Evolutionary conservation across 2,113 vertebrate genomes (phyloP).

Genomic region (Datnioides undecimradiatus): DNA sequence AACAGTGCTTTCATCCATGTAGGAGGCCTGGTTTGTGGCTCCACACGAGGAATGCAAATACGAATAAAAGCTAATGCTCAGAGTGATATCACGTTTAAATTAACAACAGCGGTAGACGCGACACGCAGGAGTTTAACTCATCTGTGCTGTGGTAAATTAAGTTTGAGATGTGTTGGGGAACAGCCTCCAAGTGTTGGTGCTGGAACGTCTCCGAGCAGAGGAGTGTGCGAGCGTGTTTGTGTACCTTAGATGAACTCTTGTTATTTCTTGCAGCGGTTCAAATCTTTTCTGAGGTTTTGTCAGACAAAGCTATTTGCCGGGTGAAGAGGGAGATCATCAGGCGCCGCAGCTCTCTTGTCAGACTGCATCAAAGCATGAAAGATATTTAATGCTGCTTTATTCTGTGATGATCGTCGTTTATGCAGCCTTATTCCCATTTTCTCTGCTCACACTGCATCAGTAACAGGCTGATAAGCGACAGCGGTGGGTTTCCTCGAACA

Average conservation of each 20-base stretch:
- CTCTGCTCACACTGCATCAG: background rate
- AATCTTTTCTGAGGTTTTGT: background rate
- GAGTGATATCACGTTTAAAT: constrained; percentile 54
- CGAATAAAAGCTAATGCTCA: constrained; percentile 33
- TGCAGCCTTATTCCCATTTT: background rate
- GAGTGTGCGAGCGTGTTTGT: constrained; percentile 4
- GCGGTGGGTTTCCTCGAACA: background rate
- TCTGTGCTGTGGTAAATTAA: background rate
- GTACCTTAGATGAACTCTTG: background rate
- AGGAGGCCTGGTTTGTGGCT: constrained; percentile 46
- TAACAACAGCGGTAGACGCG: constrained; percentile 32
- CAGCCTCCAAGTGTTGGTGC: background rate
- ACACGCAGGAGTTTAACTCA: constrained; percentile 1
- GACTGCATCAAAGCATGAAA: background rate
- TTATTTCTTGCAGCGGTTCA: background rate
- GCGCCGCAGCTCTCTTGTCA: background rate
- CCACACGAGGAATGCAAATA: constrained; percentile 39
- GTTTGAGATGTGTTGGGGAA: constrained; percentile 30
- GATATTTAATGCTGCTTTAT: background rate
- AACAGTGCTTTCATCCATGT: constrained; percentile 47
- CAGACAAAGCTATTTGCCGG: background rate
- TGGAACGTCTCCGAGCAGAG: background rate
- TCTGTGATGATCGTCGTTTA: background rate
- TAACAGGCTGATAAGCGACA: background rate
- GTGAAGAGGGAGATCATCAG: background rate